Conservation (phyloP, 2,797 vertebrate genomes). For the Geotrypetes seraphini region DNA sequence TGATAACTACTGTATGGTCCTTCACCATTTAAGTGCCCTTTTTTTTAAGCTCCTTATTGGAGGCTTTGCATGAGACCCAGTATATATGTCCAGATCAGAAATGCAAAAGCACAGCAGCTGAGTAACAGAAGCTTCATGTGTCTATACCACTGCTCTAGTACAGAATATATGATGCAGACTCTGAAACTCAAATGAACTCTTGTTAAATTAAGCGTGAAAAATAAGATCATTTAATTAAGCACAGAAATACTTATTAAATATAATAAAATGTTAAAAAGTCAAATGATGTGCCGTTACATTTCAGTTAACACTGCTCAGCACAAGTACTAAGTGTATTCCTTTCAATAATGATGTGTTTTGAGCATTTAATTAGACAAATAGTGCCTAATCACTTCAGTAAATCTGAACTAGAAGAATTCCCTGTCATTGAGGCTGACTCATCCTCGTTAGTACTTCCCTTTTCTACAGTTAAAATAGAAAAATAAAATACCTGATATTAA, state of each 20-base stretch:
- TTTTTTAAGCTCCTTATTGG: too few species aligned
- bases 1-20: too few species aligned
- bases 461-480: constrained; percentile 26
- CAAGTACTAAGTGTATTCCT: constrained; percentile 63
- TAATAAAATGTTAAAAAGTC: constrained; percentile 73
- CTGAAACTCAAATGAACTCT: constrained; percentile 57
- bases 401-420: constrained; percentile 57
- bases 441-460: constrained; percentile 40
- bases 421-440: constrained; percentile 54
- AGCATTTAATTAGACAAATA: constrained; percentile 71
- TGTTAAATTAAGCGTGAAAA: constrained; percentile 68
- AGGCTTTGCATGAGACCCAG: too few species aligned
- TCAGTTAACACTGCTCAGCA: constrained; percentile 56
- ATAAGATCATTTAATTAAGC: constrained; percentile 70
- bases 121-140: too few species aligned
- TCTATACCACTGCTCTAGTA: too few species aligned
- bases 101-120: too few species aligned
- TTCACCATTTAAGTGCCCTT: too few species aligned
- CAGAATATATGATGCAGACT: constrained; percentile 49
- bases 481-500: constrained; percentile 22
- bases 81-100: too few species aligned
- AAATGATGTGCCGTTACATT: constrained; percentile 65
- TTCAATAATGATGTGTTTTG: constrained; percentile 71
- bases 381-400: constrained; percentile 66
- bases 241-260: constrained; percentile 65